Percentiles rank a stretch among this genome's conserved stretches.
These are phyloP conservation scores for Hydrochoerus hydrochaeris DNA, from an alignment of 2,113 vertebrate species.

Conservation along the genomic window DNA sequence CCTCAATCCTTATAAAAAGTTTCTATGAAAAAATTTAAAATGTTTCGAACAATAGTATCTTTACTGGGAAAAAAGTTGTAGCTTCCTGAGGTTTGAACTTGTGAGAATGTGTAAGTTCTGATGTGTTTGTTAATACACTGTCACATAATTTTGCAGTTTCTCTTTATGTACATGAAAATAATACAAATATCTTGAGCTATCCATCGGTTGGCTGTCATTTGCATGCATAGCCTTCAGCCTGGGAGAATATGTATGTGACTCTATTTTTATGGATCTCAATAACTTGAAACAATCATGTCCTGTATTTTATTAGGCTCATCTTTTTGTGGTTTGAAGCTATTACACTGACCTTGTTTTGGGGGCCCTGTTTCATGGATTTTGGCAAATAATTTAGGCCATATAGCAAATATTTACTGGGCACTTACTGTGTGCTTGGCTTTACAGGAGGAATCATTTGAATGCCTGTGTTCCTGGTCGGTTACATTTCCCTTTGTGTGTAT, in stretches of 20 bases:
- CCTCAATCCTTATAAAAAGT: neutral
- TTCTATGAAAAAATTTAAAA: neutral
- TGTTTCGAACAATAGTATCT: neutral
- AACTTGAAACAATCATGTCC: neutral
- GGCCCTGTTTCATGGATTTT: neutral
- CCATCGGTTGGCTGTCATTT: neutral
- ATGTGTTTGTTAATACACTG: neutral
- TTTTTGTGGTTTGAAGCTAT: slow-evolving; percentile 1
- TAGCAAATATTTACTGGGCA: slow-evolving; percentile 2
- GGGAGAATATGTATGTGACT: neutral
- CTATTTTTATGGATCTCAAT: neutral
- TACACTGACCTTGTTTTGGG: neutral
- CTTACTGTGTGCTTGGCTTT: neutral
- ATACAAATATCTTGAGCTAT: neutral
- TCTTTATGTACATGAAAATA: neutral
- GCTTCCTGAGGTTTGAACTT: neutral
- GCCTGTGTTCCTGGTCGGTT: neutral
- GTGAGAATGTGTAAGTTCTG: neutral
- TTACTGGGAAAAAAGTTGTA: neutral
- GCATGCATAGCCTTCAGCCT: neutral
- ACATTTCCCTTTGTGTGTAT: neutral
- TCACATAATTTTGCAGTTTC: neutral
- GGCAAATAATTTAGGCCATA: slow-evolving; percentile 40
- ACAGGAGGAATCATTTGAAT: neutral
- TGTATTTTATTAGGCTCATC: neutral